These are phyloP conservation scores for Noctua janthina DNA, from an alignment of 2,888 invertebrate species.

Conservation along the genomic window DNA sequence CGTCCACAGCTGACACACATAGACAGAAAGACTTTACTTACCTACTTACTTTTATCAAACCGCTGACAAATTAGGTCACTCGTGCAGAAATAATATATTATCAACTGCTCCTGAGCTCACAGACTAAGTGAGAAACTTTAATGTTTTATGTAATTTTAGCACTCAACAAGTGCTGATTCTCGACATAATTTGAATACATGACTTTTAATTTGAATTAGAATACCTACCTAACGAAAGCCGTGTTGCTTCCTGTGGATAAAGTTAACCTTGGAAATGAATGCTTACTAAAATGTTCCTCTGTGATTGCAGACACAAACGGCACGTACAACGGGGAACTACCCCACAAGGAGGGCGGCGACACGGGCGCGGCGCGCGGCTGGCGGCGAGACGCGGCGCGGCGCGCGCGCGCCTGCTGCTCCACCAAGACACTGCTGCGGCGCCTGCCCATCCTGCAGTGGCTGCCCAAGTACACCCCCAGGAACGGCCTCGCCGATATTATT, in stretches of 20 bases:
- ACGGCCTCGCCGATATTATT: constrained; percentile 93
- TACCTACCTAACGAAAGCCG: background rate
- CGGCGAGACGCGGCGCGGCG: constrained; percentile 80
- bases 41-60: background rate
- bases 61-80: background rate
- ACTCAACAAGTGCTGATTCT: background rate
- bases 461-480: constrained; percentile 92
- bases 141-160: background rate
- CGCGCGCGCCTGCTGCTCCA: constrained; percentile 89
- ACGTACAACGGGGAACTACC: constrained; percentile 74
- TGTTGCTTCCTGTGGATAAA: background rate
- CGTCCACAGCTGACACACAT: background rate
- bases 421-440: constrained; percentile 91
- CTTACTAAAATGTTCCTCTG: background rate
- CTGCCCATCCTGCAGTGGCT: constrained; percentile 93
- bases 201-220: background rate
- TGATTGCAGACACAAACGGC: constrained; percentile 75
- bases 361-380: constrained; percentile 69
- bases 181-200: background rate
- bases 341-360: constrained; percentile 65
- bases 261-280: background rate
- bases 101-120: background rate
- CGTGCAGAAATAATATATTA: background rate
- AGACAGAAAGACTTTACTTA: background rate
- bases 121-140: background rate